Evolutionary conservation across 2,113 vertebrate species (phyloP).

Genomic region (Puntigrus tetrazona): DNA sequence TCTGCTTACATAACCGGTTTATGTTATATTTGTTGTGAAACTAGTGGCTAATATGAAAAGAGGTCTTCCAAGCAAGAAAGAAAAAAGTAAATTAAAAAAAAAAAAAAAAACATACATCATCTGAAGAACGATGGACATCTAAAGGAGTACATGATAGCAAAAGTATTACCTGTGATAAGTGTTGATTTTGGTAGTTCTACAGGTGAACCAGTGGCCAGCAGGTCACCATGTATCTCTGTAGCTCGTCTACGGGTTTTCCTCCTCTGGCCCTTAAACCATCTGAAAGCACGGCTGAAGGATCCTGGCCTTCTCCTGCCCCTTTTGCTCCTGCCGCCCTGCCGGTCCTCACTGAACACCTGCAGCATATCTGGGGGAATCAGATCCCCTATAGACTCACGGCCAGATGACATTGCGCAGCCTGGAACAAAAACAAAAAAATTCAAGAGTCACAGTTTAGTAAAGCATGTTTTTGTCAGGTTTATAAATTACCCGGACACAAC

Average conservation of each 20-base stretch:
- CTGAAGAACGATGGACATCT: neutral
- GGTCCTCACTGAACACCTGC: conserved; percentile 73
- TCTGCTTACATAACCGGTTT: neutral
- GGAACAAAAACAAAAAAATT: conserved; percentile 1
- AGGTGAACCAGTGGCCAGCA: conserved; percentile 53
- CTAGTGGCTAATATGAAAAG: neutral
- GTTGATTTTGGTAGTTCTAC: conserved; percentile 14
- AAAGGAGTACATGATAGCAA: neutral
- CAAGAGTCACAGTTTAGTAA: neutral
- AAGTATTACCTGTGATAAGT: conserved; percentile 23
- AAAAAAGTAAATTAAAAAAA: neutral
- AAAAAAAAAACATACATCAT: neutral
- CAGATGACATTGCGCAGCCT: conserved; percentile 70
- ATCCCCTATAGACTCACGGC: conserved; percentile 74
- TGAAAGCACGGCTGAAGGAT: conserved; percentile 75
- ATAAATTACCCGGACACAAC: neutral
- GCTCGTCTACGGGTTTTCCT: conserved; percentile 69
- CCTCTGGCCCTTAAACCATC: conserved; percentile 78
- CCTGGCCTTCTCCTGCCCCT: conserved; percentile 66
- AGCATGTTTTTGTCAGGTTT: neutral
- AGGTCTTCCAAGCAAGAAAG: neutral
- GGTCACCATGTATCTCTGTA: conserved; percentile 54
- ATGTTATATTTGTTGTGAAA: neutral
- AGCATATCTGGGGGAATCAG: conserved; percentile 80
- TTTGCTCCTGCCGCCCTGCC: conserved; percentile 67